Evolutionary conservation across 2,113 vertebrate species (phyloP), one percentile per base, ranked within the genome.

Genomic region (Cephalopterus ornatus): DNA sequence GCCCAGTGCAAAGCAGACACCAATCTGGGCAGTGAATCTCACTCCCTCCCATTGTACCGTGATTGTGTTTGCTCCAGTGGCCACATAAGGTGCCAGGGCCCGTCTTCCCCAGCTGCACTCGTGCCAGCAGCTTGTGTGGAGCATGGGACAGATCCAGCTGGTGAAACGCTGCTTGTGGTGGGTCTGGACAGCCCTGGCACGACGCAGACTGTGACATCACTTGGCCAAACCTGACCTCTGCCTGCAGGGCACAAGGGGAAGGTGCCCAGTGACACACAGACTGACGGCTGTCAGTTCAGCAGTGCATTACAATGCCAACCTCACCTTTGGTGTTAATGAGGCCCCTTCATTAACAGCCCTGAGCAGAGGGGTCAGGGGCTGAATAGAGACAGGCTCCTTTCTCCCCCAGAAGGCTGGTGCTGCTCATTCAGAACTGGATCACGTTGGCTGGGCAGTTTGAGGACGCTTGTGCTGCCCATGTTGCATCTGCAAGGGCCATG

Each of bases 261-360:
- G 94, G 76, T 71, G 72, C n/a, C 8, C 72, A 77, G 28, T 8
- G 13, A 71, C 76, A 87, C 1, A 4, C 0, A 16, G 70, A 88
- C 33, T 62, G 63, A 55, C 62, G 93, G 95, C 78, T 89, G 87
- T 83, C 74, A 3, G 41, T 80, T 56, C 78, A 85, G 91, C 16
- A 35, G 86, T 73, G 27, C 93, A 44, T 59, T 80, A 49, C 24
- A 86, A 83, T 50, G 67, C 68, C 92, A 91, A 59, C 19, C 88
- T 96, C 96, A 94, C 93, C 95, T 94, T 93, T 47, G 85, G 85
- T 90, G 90, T 86, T 96, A 97, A 97, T 68, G 96, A 94, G 88
- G 88, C 87, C 68, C 88, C 82, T 88, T 97, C 92, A 86, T 93
- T 94, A 96, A 35, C 14, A 93, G 93, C 82, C 65, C 63, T 10